Conservation (phyloP, 2,797 vertebrate genomes). For the Odontamblyopus rebecca region DNA sequence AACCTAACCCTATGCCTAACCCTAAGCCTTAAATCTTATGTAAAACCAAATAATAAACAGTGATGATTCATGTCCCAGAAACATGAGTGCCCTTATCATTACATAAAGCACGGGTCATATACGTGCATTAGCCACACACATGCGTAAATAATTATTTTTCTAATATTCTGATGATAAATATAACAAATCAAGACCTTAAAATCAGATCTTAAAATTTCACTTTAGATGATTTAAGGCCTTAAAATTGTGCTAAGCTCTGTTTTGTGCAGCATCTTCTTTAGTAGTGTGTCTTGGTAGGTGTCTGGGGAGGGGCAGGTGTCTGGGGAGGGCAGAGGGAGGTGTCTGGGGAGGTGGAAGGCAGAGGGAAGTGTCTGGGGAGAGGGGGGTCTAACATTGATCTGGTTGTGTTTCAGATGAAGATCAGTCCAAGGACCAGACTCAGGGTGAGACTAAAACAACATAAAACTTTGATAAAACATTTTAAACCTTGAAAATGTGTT, state of each 20-base stretch:
- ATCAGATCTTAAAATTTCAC: too few species aligned
- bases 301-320: not conserved
- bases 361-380: conserved; percentile 3
- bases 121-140: too few species aligned
- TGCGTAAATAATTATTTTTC: too few species aligned
- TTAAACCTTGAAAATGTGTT: not conserved
- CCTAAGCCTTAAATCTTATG: not conserved
- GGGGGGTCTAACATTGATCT: conserved; percentile 4
- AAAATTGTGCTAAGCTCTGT: too few species aligned
- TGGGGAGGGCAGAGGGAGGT: not conserved
- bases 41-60: too few species aligned
- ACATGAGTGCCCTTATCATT: too few species aligned
- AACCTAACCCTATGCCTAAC: not conserved
- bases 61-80: too few species aligned
- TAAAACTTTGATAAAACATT: conserved; percentile 1
- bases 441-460: conserved; percentile 8
- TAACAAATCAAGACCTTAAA: too few species aligned
- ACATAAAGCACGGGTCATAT: too few species aligned
- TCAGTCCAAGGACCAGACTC: conserved; percentile 9
- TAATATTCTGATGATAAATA: too few species aligned
- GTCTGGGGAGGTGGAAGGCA: not conserved
- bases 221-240: too few species aligned
- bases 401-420: conserved; percentile 9
- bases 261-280: too few species aligned
- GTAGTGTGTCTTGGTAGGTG: not conserved